Evolutionary conservation across 2,797 vertebrate genomes (phyloP), one percentile per base, ranked within the genome.

Genomic region (Melanotaenia nigrans): DNA sequence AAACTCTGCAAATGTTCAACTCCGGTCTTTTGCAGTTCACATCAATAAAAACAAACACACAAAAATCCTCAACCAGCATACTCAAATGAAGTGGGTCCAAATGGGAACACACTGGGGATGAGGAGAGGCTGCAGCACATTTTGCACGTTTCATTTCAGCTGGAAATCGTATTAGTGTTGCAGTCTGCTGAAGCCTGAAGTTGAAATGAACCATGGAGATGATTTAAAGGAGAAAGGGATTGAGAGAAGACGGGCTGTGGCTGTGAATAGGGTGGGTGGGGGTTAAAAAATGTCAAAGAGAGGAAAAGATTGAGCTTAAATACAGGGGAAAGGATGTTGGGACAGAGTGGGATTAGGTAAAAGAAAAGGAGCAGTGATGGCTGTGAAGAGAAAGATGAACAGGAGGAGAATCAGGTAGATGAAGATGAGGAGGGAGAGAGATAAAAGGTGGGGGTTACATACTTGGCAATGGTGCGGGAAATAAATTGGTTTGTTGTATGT

Each of bases 91-190:
- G 75, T 67, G 73, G 68, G 84, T 65, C 66, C 71, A 71, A 77
- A 72, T 45, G 51, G 78, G 69, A 86, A 38, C 68, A 79, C 85
- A 77, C 63, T 61, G 73, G 77, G 79, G 77, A 78, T 67, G 56
- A 68, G 79, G 60, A 76, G 72, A 76, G 63, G 65, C 73, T 79
- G 66, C 68, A 72, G 82, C 75, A 83, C 70, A 90, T 92, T 66
- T 92, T 89, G 82, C 84, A 91, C 76, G 66, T 88, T 91, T 88
- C 85, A 89, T 87, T 92, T 90, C 81, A 91, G 83, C 82, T 85
- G 81, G 85, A 91, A 92, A 90, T 91, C 85, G 73, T 82, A 87
- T 91, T 87, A 90, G 85, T 25, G 40, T 75, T 73, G 79, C 65
- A 55, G 74, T 65, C 83, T 73, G 75, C 70, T 10, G 35, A 72